These are phyloP conservation scores for Drosophila quinaria DNA, from an alignment of 2,888 invertebrate genomes.

Conservation along the genomic window DNA sequence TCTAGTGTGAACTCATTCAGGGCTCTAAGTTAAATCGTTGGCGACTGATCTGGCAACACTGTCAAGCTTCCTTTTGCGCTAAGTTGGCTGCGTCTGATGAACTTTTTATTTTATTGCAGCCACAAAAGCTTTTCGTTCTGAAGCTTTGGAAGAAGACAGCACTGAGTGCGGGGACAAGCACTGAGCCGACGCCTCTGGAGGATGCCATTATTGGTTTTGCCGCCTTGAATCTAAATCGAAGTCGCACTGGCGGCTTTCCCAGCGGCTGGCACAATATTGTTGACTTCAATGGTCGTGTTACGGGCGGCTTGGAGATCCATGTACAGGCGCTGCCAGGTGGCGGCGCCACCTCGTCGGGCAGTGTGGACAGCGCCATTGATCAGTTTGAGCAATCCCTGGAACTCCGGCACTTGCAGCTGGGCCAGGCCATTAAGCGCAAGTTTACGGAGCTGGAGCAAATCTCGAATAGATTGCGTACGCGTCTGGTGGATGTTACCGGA, in stretches of 20 bases:
- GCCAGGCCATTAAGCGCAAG: conserved; percentile 87
- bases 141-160: conserved; percentile 88
- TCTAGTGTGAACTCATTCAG: too few relatives aligned
- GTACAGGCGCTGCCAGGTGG: conserved; percentile 86
- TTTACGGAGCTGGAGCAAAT: conserved; percentile 89
- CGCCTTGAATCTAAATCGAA: conserved; percentile 87
- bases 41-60: conserved; percentile 2
- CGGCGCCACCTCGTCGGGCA: conserved; percentile 83
- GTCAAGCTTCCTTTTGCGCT: not conserved
- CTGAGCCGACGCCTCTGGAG: conserved; percentile 86
- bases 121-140: conserved; percentile 87
- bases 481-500: conserved; percentile 87
- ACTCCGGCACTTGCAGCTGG: conserved; percentile 83
- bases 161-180: conserved; percentile 63
- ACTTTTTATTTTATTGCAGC: conserved; percentile 81
- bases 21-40: not conserved
- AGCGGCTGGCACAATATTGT: conserved; percentile 89
- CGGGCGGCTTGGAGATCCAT: conserved; percentile 88
- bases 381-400: conserved; percentile 81
- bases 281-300: conserved; percentile 87
- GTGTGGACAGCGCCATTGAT: conserved; percentile 74
- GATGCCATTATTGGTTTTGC: conserved; percentile 88
- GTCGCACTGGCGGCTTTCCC: conserved; percentile 85
- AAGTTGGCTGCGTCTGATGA: conserved; percentile 3
- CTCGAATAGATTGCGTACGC: conserved; percentile 87